phyloP scores from a whole-genome alignment of 2,888 invertebrate genomes.

The Anticlea derivata region DNA sequence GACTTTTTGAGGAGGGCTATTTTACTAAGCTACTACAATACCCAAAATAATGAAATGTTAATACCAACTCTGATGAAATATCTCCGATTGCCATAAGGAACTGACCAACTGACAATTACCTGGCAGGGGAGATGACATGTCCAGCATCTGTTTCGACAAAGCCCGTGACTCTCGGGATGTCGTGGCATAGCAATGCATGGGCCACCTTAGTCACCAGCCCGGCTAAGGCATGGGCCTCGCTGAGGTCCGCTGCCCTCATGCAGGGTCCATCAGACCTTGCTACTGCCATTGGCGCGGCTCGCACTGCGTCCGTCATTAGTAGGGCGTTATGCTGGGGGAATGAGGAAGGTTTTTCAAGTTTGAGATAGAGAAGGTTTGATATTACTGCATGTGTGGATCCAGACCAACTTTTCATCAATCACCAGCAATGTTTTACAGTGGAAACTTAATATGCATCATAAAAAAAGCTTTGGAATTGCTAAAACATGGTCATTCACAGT shows the following conservation, averaged over 20 bases:
- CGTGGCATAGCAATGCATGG: conserved; percentile 64
- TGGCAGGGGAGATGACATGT: conserved; percentile 69
- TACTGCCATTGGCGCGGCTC: conserved; percentile 54
- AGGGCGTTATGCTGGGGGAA: conserved; percentile 60
- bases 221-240: conserved; percentile 74
- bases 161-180: conserved; percentile 64
- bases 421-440: too few relatives aligned
- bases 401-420: too few relatives aligned
- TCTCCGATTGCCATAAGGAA: too few relatives aligned
- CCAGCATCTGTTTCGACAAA: conserved; percentile 67
- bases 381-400: too few relatives aligned
- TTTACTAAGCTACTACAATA: too few relatives aligned
- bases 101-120: conserved; percentile 43
- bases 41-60: too few relatives aligned
- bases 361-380: background rate
- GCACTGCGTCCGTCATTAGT: conserved; percentile 67
- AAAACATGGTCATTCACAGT: too few relatives aligned
- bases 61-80: too few relatives aligned
- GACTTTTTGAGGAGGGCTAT: background rate
- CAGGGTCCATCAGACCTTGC: conserved; percentile 54
- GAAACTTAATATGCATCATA: too few relatives aligned
- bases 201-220: conserved; percentile 68
- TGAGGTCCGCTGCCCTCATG: conserved; percentile 59
- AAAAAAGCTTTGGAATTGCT: too few relatives aligned
- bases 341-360: background rate